phyloP scores from a whole-genome alignment of 2,797 vertebrate genomes.

The Malacoctenus gilli region DNA sequence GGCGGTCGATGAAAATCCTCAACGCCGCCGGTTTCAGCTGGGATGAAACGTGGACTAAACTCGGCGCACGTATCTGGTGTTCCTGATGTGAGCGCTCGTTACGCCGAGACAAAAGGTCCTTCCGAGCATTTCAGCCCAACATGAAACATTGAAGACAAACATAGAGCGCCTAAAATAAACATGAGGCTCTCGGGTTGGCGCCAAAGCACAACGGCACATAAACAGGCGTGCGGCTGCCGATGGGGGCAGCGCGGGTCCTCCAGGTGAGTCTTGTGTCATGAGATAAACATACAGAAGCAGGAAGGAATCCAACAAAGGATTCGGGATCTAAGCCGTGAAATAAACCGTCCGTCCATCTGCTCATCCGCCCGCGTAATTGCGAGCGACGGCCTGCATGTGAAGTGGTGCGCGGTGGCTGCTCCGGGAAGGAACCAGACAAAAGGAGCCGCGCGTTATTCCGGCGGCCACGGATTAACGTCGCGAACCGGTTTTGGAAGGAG shows the following conservation, averaged over 20 bases:
- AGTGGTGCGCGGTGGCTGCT: constrained; percentile 13
- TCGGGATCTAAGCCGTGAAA: constrained; percentile 25
- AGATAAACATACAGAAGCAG: constrained; percentile 21
- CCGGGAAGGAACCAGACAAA: constrained; percentile 16
- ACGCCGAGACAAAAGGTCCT: background rate
- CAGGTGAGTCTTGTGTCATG: constrained; percentile 5
- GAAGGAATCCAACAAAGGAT: constrained; percentile 8
- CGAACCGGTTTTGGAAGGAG: too few species aligned
- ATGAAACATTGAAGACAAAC: constrained; percentile 4
- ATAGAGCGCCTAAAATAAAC: background rate
- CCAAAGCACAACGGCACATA: constrained; percentile 4
- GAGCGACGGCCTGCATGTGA: constrained; percentile 25
- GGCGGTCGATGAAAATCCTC: constrained; percentile 8
- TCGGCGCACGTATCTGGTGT: too few species aligned
- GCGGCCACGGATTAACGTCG: too few species aligned
- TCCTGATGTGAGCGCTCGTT: background rate
- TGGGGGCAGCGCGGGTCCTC: background rate
- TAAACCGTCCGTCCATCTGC: constrained; percentile 8
- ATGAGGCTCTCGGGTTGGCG: background rate
- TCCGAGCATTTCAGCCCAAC: background rate
- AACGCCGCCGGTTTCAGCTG: background rate
- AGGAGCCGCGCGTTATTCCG: too few species aligned
- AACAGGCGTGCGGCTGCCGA: background rate
- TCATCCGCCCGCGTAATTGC: constrained; percentile 6
- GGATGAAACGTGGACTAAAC: too few species aligned